Percentiles rank a stretch among this genome's conserved stretches.
These are phyloP conservation scores for Ashinkailepas kermadecensis DNA, from an alignment of 2,888 invertebrate genomes.

Conservation along the genomic window DNA sequence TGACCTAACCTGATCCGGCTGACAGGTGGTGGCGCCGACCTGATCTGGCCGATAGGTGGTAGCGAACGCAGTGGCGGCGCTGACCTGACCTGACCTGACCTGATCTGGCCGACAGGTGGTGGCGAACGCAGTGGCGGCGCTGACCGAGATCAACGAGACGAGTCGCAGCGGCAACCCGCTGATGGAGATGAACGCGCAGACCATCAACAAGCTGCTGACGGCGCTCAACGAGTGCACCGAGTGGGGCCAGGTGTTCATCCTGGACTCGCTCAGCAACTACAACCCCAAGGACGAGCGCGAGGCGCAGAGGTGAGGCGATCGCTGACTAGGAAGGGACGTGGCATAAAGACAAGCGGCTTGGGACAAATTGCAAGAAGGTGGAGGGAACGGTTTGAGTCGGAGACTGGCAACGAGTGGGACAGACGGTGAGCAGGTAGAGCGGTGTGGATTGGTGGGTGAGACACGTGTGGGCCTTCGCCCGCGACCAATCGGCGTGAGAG, in stretches of 20 bases:
- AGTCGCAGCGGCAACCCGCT: conserved; percentile 89
- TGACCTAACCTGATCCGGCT: too few relatives aligned
- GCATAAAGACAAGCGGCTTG: too few relatives aligned
- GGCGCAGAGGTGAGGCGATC: conserved; percentile 63
- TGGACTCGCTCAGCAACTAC: conserved; percentile 96
- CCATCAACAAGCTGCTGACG: conserved; percentile 94
- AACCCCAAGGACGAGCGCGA: conserved; percentile 93
- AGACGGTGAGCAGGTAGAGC: background rate
- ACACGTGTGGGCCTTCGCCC: background rate
- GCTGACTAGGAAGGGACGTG: too few relatives aligned
- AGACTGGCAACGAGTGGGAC: too few relatives aligned
- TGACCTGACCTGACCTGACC: too few relatives aligned
- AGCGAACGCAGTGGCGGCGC: too few relatives aligned
- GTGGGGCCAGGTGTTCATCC: conserved; percentile 97
- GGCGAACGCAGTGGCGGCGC: conserved; percentile 96
- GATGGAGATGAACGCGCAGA: conserved; percentile 93
- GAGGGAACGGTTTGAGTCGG: too few relatives aligned
- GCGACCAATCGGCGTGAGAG: too few relatives aligned
- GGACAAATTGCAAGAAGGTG: too few relatives aligned
- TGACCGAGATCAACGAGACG: conserved; percentile 97
- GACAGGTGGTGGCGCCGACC: too few relatives aligned
- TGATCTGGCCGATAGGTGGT: conserved; percentile 55
- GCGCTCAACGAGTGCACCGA: conserved; percentile 99
- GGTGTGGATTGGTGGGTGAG: background rate
- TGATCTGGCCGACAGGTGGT: conserved; percentile 55